Evolutionary conservation across 2,797 vertebrate genomes (phyloP).

Genomic region (Hylomyscus alleni): DNA sequence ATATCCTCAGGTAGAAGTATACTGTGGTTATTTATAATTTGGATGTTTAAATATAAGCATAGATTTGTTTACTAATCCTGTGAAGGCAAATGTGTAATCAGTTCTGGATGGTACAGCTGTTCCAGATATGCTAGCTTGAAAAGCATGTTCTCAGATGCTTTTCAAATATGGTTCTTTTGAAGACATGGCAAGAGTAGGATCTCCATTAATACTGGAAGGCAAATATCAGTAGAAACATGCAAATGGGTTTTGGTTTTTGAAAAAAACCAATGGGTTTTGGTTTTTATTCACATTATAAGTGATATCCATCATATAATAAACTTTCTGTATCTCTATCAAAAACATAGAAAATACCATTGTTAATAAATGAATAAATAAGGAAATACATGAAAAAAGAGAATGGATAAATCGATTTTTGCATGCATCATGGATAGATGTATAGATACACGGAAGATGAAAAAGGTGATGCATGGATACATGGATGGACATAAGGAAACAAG

Average conservation of each 20-base stretch:
- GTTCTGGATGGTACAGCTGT: background rate
- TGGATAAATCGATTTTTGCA: background rate
- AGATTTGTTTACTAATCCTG: background rate
- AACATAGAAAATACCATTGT: background rate
- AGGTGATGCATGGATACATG: background rate
- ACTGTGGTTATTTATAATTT: background rate
- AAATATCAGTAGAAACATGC: background rate
- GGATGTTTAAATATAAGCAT: background rate
- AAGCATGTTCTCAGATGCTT: background rate
- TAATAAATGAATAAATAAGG: background rate
- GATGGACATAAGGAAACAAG: background rate
- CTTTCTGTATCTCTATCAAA: background rate
- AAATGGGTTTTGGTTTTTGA: background rate
- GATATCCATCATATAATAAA: background rate
- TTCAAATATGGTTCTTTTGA: background rate
- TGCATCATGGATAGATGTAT: background rate
- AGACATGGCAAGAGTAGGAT: background rate
- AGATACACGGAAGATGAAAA: background rate
- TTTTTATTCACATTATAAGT: background rate
- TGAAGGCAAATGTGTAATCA: rapidly evolving
- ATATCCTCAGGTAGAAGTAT: background rate
- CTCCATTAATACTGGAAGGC: background rate
- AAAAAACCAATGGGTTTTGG: background rate
- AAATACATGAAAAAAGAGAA: background rate
- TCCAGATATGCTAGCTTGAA: background rate